phyloP scores from a whole-genome alignment of 2,797 vertebrate genomes.

The Neosalanx taihuensis region DNA sequence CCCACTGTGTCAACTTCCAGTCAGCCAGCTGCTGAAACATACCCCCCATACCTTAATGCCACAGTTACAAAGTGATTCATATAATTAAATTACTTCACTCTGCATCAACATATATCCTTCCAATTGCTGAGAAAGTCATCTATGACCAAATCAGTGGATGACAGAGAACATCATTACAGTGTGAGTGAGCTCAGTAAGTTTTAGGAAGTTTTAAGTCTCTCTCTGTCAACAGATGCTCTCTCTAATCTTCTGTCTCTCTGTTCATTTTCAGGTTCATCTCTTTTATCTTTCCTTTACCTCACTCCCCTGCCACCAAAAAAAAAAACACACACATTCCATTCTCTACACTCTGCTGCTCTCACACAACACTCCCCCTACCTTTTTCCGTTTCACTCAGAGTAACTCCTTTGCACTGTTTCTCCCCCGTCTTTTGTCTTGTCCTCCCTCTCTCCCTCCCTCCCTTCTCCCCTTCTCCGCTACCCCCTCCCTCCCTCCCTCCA shows the following conservation, averaged over 20 bases:
- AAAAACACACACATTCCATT: no score
- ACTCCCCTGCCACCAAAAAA: not conserved
- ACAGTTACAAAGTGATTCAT: slow-evolving; percentile 15
- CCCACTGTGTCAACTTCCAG: not conserved
- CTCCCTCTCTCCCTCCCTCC: slow-evolving; percentile 4
- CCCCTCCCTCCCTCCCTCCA: not conserved
- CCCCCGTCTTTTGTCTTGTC: slow-evolving; percentile 5
- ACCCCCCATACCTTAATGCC: not conserved
- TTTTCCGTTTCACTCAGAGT: no score
- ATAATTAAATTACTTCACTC: slow-evolving; percentile 22
- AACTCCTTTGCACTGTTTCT: not conserved
- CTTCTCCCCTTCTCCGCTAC: no score
- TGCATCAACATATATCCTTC: slow-evolving; percentile 1
- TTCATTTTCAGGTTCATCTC: slow-evolving; percentile 12
- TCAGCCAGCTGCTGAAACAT: slow-evolving; percentile 1
- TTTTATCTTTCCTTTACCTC: slow-evolving; percentile 7
- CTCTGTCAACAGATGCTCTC: slow-evolving; percentile 55
- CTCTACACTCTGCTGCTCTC: no score
- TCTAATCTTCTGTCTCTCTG: slow-evolving; percentile 41
- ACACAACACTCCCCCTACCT: no score
- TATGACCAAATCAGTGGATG: slow-evolving; percentile 45
- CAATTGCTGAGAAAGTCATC: slow-evolving; percentile 46
- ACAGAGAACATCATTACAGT: slow-evolving; percentile 32
- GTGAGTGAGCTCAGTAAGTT: slow-evolving; percentile 15
- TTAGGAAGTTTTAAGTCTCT: slow-evolving; percentile 38